Percentiles rank a stretch among this genome's conserved stretches.
phyloP scores from a whole-genome alignment of 1,140 invertebrate genomes.

The Pemphigus obesinymphae region DNA sequence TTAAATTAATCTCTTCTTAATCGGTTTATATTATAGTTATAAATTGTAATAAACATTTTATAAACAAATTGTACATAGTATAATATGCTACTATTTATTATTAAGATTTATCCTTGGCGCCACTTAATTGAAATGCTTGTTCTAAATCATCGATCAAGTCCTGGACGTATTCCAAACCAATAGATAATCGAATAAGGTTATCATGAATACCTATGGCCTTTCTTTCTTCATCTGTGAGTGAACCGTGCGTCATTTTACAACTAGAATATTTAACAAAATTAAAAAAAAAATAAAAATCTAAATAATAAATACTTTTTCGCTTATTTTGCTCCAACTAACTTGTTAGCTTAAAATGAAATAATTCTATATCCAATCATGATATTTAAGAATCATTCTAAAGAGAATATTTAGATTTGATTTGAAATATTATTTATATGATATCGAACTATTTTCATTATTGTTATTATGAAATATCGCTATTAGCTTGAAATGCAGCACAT shows the following conservation, averaged over 20 bases:
- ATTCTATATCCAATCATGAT: too few relatives aligned
- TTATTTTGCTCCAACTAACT: too few relatives aligned
- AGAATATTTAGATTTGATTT: too few relatives aligned
- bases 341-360: too few relatives aligned
- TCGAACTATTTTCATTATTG: too few relatives aligned
- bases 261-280: constrained; percentile 47
- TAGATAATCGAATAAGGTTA: constrained; percentile 80
- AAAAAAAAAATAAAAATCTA: background rate
- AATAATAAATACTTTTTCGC: background rate
- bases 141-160: constrained; percentile 87
- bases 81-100: too few relatives aligned
- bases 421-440: too few relatives aligned
- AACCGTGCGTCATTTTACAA: constrained; percentile 74
- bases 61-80: too few relatives aligned
- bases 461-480: too few relatives aligned
- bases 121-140: constrained; percentile 60
- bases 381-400: too few relatives aligned
- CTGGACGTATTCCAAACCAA: constrained; percentile 81
- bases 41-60: too few relatives aligned
- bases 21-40: background rate
- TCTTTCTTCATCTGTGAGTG: constrained; percentile 67
- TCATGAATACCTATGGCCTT: constrained; percentile 76
- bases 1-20: background rate
- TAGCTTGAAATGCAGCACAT: too few relatives aligned
- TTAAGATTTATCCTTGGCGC: background rate